Conservation (phyloP, 2,797 vertebrate genomes). For the Todus mexicanus region DNA sequence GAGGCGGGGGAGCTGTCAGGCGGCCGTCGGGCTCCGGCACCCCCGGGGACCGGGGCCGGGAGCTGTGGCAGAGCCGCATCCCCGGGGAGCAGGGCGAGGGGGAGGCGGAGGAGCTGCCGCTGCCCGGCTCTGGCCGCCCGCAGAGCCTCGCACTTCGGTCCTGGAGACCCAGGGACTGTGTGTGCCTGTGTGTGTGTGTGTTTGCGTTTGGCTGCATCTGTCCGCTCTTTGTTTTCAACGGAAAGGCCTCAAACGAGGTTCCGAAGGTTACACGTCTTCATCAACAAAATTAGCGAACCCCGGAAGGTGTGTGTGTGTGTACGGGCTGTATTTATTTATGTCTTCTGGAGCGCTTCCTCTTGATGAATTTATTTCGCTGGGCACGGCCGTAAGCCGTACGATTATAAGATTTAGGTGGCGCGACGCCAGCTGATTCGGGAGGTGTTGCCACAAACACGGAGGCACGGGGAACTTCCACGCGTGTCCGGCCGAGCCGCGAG, state of each 20-base stretch:
- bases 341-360: background rate
- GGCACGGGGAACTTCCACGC: background rate
- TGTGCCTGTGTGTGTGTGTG: too few relatives aligned
- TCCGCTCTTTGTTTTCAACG: slow-evolving; percentile 43
- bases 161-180: background rate
- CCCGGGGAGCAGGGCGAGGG: background rate
- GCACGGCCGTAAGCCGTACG: background rate
- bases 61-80: background rate
- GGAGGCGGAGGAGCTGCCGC: background rate
- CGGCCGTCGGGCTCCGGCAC: background rate
- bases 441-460: background rate
- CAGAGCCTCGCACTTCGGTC: too few relatives aligned
- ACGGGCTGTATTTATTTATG: background rate
- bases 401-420: background rate
- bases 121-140: too few relatives aligned
- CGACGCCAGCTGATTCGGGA: background rate
- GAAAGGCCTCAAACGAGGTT: background rate
- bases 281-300: background rate
- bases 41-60: background rate
- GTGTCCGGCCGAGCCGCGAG: background rate
- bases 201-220: too few relatives aligned
- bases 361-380: background rate
- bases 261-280: background rate
- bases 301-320: background rate
- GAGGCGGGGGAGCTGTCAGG: background rate